Evolutionary conservation across 2,797 vertebrate genomes (phyloP).

Genomic region (Fistularia commersonii): DNA sequence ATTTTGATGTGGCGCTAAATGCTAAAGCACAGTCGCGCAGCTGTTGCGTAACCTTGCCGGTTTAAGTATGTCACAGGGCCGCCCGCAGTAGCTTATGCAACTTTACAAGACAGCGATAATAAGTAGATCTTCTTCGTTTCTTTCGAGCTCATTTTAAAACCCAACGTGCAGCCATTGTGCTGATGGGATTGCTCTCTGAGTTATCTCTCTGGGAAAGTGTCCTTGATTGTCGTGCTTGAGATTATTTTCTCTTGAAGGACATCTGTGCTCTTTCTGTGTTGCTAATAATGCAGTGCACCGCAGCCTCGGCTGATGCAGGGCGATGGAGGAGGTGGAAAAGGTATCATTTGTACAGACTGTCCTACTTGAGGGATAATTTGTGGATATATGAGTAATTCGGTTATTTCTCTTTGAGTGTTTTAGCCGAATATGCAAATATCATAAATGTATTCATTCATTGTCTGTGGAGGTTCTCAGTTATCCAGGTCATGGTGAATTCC

Average conservation of each 20-base stretch:
- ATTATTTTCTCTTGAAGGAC: constrained; percentile 50
- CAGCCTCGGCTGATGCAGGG: neutral
- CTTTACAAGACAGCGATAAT: constrained; percentile 75
- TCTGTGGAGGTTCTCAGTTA: no score
- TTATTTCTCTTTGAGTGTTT: no score
- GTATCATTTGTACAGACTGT: neutral
- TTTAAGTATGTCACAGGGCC: constrained; percentile 77
- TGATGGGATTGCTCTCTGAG: constrained; percentile 52
- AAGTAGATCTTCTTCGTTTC: constrained; percentile 53
- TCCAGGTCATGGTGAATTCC: no score
- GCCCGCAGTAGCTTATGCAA: constrained; percentile 78
- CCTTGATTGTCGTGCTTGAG: constrained; percentile 51
- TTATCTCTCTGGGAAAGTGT: constrained; percentile 27
- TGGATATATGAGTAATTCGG: no score
- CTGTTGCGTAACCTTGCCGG: constrained; percentile 76
- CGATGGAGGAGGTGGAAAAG: neutral
- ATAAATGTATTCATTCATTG: no score
- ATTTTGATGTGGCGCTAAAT: constrained; percentile 68
- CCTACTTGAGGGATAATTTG: no score
- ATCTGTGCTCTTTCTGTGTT: constrained; percentile 17
- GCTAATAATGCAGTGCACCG: neutral
- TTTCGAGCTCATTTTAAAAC: constrained; percentile 62
- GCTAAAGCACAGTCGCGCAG: constrained; percentile 69
- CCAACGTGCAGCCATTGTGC: constrained; percentile 53
- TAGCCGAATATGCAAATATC: no score